A percentile compares a stretch with the other conserved stretches of the same genome.
phyloP scores from a whole-genome alignment of 2,797 vertebrate species.

The Rallus crepitans region DNA sequence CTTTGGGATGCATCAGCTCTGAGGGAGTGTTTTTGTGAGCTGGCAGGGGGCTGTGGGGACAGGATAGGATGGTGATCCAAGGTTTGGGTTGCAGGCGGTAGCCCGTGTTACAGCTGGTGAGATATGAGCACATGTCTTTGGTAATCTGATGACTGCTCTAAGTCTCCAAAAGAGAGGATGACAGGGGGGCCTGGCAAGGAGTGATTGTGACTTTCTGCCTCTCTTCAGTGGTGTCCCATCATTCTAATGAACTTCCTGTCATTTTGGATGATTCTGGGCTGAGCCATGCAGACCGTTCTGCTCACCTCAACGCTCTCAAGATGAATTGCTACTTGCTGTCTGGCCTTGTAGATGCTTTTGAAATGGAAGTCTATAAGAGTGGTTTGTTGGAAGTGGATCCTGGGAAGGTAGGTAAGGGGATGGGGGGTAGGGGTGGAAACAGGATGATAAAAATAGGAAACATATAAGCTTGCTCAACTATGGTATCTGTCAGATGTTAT shows the following conservation, averaged over 20 bases:
- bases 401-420: conserved; percentile 66
- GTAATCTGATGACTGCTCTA: conserved; percentile 82
- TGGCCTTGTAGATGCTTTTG: conserved; percentile 88
- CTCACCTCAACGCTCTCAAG: conserved; percentile 91
- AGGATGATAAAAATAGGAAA: background rate
- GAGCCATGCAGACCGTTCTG: conserved; percentile 79
- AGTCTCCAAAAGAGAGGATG: background rate
- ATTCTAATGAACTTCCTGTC: conserved; percentile 85
- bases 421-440: background rate
- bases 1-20: conserved; percentile 14
- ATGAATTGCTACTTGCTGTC: conserved; percentile 94
- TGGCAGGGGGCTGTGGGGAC: conserved; percentile 19
- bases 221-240: conserved; percentile 85
- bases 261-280: conserved; percentile 79
- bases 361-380: conserved; percentile 83
- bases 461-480: background rate
- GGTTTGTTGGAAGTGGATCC: conserved; percentile 71
- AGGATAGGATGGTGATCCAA: background rate
- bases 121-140: conserved; percentile 84
- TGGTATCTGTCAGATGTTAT: background rate
- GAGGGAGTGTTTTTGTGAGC: conserved; percentile 23
- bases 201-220: background rate
- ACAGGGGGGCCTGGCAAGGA: background rate
- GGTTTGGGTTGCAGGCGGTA: conserved; percentile 49
- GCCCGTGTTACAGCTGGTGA: conserved; percentile 41